Evolutionary conservation across 1,140 invertebrate species (phyloP).

Genomic region (Drosophila seguyi): DNA sequence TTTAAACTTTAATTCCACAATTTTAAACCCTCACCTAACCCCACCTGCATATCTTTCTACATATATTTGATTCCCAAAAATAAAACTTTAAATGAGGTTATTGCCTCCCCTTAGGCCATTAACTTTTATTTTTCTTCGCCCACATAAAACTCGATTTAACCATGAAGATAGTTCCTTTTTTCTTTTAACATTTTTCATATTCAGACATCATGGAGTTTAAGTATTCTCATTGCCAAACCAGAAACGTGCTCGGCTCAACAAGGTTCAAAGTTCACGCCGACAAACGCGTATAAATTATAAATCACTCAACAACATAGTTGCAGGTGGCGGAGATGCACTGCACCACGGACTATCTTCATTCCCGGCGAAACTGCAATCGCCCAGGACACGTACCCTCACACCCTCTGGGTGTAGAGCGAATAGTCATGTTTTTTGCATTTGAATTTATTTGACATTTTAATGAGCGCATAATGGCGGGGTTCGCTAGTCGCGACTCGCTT

Average conservation of each 20-base stretch:
- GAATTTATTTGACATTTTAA: conserved; percentile 83
- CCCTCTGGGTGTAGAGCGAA: neutral
- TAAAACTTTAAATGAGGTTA: conserved; percentile 3
- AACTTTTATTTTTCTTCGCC: neutral
- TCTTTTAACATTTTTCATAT: neutral
- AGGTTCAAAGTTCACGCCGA: conserved; percentile 69
- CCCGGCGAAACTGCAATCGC: conserved; percentile 55
- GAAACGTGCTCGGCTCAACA: conserved; percentile 39
- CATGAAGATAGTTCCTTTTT: neutral
- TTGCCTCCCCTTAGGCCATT: conserved; percentile 6
- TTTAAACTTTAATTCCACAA: too few species aligned
- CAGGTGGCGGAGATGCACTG: conserved; percentile 7
- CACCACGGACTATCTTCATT: conserved; percentile 36
- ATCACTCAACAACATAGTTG: conserved; percentile 29
- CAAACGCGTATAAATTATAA: conserved; percentile 50
- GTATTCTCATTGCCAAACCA: conserved; percentile 11
- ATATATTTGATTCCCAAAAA: neutral
- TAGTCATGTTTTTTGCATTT: conserved; percentile 74
- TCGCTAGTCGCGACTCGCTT: conserved; percentile 39
- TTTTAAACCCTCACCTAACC: neutral
- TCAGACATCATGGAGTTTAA: conserved; percentile 13
- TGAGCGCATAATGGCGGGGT: conserved; percentile 75
- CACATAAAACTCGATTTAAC: neutral
- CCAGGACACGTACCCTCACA: conserved; percentile 29
- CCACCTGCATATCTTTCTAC: neutral